Evolutionary conservation across 2,113 vertebrate species (phyloP).

Genomic region (Takifugu bimaculatus): DNA sequence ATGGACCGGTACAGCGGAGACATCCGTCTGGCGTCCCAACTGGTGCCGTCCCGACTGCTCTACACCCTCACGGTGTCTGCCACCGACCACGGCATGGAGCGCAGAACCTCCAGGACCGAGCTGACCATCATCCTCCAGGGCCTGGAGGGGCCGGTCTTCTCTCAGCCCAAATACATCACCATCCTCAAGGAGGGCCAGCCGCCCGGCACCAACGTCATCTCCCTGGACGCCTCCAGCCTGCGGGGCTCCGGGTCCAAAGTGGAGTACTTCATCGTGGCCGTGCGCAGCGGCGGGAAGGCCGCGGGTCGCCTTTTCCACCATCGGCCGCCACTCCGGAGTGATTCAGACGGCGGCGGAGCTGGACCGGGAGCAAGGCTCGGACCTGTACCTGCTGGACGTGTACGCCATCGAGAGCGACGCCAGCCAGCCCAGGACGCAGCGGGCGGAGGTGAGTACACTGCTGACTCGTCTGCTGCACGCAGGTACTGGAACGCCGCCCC

Average conservation of each 20-base stretch:
- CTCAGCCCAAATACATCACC: slow-evolving; percentile 94
- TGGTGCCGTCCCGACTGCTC: slow-evolving; percentile 84
- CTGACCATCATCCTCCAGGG: slow-evolving; percentile 90
- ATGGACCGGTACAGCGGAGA: slow-evolving; percentile 96
- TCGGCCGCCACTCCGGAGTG: slow-evolving; percentile 85
- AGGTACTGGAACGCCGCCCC: slow-evolving; percentile 36
- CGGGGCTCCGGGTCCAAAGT: slow-evolving; percentile 80
- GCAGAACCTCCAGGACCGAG: slow-evolving; percentile 86
- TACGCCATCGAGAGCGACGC: slow-evolving; percentile 90
- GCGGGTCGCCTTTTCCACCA: slow-evolving; percentile 91
- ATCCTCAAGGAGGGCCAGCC: slow-evolving; percentile 94
- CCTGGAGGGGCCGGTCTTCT: slow-evolving; percentile 87
- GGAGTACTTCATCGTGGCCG: slow-evolving; percentile 94
- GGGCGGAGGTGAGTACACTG: slow-evolving; percentile 84
- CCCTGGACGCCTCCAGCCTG: slow-evolving; percentile 86
- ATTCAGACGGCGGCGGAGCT: slow-evolving; percentile 92
- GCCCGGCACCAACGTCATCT: slow-evolving; percentile 90
- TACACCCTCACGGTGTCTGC: slow-evolving; percentile 91
- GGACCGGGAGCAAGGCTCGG: slow-evolving; percentile 90
- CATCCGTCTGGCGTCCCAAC: slow-evolving; percentile 83
- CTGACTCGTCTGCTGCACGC: slow-evolving; percentile 33
- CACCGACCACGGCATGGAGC: slow-evolving; percentile 86
- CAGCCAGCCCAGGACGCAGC: slow-evolving; percentile 85
- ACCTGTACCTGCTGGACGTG: slow-evolving; percentile 92
- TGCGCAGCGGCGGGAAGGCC: slow-evolving; percentile 82